These are phyloP conservation scores for Temnothorax curvispinosus DNA, from an alignment of 1,140 invertebrate genomes.

Conservation along the genomic window DNA sequence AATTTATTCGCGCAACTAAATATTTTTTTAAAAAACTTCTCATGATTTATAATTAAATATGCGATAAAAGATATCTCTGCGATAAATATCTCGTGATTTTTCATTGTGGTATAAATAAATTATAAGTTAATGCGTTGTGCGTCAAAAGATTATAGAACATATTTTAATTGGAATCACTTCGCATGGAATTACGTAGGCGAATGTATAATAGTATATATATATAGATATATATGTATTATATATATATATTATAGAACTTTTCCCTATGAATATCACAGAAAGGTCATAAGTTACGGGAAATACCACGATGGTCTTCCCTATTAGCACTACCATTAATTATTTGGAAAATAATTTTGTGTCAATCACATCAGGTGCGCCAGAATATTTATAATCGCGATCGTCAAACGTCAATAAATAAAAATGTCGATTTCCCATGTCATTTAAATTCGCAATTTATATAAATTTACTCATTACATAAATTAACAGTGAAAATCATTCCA, in stretches of 20 bases:
- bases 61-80: not conserved
- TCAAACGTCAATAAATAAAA: not conserved
- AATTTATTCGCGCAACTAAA: not conserved
- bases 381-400: not conserved
- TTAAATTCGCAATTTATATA: not conserved
- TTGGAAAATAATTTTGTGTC: not conserved
- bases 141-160: not conserved
- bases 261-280: constrained; percentile 21
- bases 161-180: constrained; percentile 22
- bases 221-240: too few species aligned
- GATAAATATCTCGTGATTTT: not conserved
- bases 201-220: not conserved
- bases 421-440: not conserved
- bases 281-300: constrained; percentile 38
- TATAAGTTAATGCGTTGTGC: not conserved
- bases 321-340: not conserved
- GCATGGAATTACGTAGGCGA: not conserved
- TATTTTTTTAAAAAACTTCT: not conserved
- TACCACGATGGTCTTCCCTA: not conserved
- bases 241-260: not conserved
- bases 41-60: not conserved
- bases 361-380: not conserved
- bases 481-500: not conserved
- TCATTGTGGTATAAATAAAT: not conserved
- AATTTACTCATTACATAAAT: not conserved